Conservation (phyloP, 2,113 vertebrate genomes). For the Mesembrinibis cayennensis region DNA sequence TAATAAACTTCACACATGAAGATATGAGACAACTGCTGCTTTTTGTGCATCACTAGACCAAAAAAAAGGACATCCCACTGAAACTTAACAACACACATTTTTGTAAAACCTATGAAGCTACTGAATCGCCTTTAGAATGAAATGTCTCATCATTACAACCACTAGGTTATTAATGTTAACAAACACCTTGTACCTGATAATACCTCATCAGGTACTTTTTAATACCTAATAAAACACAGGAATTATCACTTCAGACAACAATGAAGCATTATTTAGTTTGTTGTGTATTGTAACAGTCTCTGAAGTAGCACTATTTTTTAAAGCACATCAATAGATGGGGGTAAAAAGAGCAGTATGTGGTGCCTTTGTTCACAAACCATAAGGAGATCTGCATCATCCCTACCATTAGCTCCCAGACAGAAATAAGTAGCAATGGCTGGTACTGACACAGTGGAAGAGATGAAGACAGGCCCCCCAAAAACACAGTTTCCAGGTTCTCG, state of each 20-base stretch:
- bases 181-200: neutral
- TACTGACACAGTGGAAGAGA: neutral
- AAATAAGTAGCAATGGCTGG: neutral
- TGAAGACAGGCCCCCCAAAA: neutral
- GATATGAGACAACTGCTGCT: neutral
- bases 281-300: neutral
- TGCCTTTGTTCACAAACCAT: neutral
- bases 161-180: neutral
- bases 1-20: conserved; percentile 35
- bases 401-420: neutral
- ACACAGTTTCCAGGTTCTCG: neutral
- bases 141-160: neutral
- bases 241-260: neutral
- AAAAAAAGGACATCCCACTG: conserved; percentile 12
- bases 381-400: neutral
- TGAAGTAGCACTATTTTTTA: neutral
- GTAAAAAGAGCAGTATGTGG: rapidly evolving
- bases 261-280: neutral
- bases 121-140: conserved; percentile 2
- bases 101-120: neutral
- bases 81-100: neutral
- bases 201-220: neutral
- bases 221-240: conserved; percentile 4
- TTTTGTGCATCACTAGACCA: conserved; percentile 10
- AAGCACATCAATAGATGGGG: neutral